These are phyloP conservation scores for Lycodopsis pacificus DNA, from an alignment of 2,797 vertebrate species.

Conservation along the genomic window DNA sequence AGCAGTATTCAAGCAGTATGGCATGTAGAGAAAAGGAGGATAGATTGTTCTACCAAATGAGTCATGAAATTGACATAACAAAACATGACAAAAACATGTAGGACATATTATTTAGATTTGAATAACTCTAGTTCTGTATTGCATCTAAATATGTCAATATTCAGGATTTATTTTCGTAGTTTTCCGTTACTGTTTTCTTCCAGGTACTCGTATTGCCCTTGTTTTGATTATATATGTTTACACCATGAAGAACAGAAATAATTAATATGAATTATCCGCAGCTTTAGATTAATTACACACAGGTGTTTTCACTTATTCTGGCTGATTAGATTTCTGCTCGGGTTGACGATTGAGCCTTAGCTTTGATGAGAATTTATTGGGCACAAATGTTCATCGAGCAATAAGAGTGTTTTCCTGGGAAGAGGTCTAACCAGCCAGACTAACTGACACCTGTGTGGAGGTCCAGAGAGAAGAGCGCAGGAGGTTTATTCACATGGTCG, in stretches of 20 bases:
- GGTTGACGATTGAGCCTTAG: too few relatives aligned
- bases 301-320: too few relatives aligned
- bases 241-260: too few relatives aligned
- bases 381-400: too few relatives aligned
- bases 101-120: neutral
- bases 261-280: too few relatives aligned
- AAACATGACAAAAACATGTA: neutral
- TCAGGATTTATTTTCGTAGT: neutral
- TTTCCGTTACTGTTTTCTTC: neutral
- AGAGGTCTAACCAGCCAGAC: too few relatives aligned
- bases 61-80: conserved; percentile 6
- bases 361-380: too few relatives aligned
- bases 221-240: neutral
- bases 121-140: neutral
- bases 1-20: conserved; percentile 20
- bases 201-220: neutral
- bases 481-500: neutral
- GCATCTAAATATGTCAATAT: neutral
- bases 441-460: too few relatives aligned
- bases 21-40: neutral
- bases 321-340: too few relatives aligned
- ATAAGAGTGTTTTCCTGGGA: too few relatives aligned
- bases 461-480: neutral
- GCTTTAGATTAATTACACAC: too few relatives aligned
- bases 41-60: conserved; percentile 10